Base-by-base conservation (phyloP, 1,140 invertebrate species). In the Diachasma alloeum region DNA sequence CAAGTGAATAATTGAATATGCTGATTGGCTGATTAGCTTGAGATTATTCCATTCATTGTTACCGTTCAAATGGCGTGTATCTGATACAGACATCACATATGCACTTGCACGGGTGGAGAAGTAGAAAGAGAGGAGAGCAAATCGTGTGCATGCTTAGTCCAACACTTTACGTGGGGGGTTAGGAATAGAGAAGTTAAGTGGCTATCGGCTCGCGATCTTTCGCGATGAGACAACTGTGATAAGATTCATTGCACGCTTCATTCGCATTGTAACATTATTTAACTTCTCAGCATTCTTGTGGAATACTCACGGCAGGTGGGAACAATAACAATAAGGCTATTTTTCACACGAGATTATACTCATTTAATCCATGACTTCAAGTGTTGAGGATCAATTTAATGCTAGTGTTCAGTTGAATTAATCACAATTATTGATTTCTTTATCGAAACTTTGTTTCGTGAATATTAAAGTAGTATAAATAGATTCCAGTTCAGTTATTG, bases 1-100 rank as follows among this genome's bases (percentile, higher is more conserved):
- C 36, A 44, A 22, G 78, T 79, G 78, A 79, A 79, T 79, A 79
- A 79, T 79, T 79, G 75, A 79, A 79, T 79, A 79, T 79, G 78
- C 72, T 79, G 78, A 79, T 79, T 79, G 68, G 74, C 75, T 79
- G 78, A 79, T 79, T 79, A 79, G 72, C 66, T 67, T 37, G 67
- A 79, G 78, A 79, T 79, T 79, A 79, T 79, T 76, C 78, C 71
- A 79, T 72, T 79, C 53, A 72, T 76, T 74, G 76, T 79, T 79
- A 74, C 71, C 75, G 72, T 79, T 79, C 75, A 77, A 79, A 76
- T 79, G 75, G 66, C 72, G 72, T 74, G 68, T 72, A 79, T 79
- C 78, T 79, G 75, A 77, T 77, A 77, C 72, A 78, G 56, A 75
- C 68, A 78, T 63, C 59, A 22, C 11, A 4, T 11, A 63, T 63